Percentiles rank a stretch among this genome's conserved stretches.
These are phyloP conservation scores for Ectropis grisescens DNA, from an alignment of 1,140 invertebrate species.

Conservation along the genomic window DNA sequence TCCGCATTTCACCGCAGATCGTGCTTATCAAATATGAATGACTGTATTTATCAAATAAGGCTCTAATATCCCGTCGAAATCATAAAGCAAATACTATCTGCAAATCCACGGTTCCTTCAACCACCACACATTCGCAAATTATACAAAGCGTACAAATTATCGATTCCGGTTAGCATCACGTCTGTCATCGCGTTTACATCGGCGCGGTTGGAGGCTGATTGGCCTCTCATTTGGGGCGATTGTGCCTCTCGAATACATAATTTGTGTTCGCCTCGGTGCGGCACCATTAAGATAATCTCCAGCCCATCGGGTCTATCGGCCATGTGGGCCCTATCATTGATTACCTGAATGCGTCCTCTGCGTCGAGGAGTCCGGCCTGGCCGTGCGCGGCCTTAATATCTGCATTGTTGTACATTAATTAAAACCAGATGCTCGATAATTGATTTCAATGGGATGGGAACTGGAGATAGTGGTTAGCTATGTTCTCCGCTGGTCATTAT, in stretches of 20 bases:
- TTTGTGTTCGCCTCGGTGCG: slow-evolving; percentile 24
- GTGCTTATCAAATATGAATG: too few species aligned
- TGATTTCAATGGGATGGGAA: too few species aligned
- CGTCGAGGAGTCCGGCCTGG: too few species aligned
- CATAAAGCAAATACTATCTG: too few species aligned
- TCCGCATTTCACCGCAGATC: too few species aligned
- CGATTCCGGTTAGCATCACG: slow-evolving; percentile 15
- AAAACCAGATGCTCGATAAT: too few species aligned
- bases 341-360: slow-evolving; percentile 19
- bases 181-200: slow-evolving; percentile 24
- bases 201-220: slow-evolving; percentile 36
- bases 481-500: too few species aligned
- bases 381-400: background rate
- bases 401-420: background rate
- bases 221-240: slow-evolving; percentile 55
- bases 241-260: slow-evolving; percentile 51
- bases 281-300: slow-evolving; percentile 51
- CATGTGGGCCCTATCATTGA: slow-evolving; percentile 24
- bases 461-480: too few species aligned
- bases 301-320: slow-evolving; percentile 5
- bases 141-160: slow-evolving; percentile 13
- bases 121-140: too few species aligned
- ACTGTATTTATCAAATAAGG: too few species aligned
- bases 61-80: too few species aligned
- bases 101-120: too few species aligned